Evolutionary conservation across 2,888 invertebrate species (phyloP).

Genomic region (Lithophane leautieri): DNA sequence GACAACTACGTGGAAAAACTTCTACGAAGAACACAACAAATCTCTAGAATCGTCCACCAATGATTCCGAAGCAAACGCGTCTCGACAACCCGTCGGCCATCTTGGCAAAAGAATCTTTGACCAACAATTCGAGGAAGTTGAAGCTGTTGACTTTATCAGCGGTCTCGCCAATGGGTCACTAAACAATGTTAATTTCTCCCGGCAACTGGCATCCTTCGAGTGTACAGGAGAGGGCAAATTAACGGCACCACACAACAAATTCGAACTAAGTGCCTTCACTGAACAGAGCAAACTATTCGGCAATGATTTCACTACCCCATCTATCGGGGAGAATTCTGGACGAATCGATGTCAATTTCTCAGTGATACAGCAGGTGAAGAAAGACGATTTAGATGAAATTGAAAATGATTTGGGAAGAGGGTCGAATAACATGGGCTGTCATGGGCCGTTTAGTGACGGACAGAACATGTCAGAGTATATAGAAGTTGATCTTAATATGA

Average conservation of each 20-base stretch:
- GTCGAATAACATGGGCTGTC: conserved; percentile 68
- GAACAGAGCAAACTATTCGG: conserved; percentile 81
- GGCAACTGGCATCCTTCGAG: conserved; percentile 77
- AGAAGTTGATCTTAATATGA: conserved; percentile 83
- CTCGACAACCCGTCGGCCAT: conserved; percentile 75
- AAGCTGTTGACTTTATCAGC: conserved; percentile 76
- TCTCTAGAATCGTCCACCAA: conserved; percentile 83
- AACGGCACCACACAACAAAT: conserved; percentile 73
- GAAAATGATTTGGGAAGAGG: conserved; percentile 75
- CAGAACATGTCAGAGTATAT: conserved; percentile 80
- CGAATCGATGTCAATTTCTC: conserved; percentile 83
- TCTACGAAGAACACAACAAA: conserved; percentile 87
- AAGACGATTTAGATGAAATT: conserved; percentile 84
- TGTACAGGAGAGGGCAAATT: conserved; percentile 73
- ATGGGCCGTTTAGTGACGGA: conserved; percentile 67
- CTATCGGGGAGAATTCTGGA: conserved; percentile 76
- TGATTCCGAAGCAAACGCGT: conserved; percentile 74
- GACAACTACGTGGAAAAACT: conserved; percentile 87
- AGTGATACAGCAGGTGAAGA: conserved; percentile 70
- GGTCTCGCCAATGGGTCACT: conserved; percentile 71
- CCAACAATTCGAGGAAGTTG: conserved; percentile 83
- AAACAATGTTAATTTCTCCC: conserved; percentile 75
- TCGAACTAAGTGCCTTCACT: conserved; percentile 81
- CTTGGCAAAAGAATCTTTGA: conserved; percentile 82
- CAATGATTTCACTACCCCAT: conserved; percentile 75